phyloP scores from a whole-genome alignment of 2,113 vertebrate genomes.

The Tetrax tetrax region DNA sequence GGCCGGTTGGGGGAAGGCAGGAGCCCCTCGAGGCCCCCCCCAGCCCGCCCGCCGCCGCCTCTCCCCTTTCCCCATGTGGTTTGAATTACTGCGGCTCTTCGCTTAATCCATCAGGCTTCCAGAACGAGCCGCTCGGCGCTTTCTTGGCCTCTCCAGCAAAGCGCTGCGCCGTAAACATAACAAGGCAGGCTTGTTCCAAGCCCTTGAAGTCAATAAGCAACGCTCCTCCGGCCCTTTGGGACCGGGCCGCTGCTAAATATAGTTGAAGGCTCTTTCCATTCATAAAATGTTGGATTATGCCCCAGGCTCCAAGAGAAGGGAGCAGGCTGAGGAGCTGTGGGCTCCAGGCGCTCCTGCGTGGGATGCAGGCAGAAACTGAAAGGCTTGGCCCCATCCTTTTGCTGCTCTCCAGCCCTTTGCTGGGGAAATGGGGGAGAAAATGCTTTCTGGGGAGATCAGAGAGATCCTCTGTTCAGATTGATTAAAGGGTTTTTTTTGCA shows the following conservation, averaged over 20 bases:
- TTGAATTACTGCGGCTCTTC: slow-evolving; percentile 46
- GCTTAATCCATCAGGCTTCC: slow-evolving; percentile 25
- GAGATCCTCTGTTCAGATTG: neutral
- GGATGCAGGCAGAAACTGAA: neutral
- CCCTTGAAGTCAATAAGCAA: slow-evolving; percentile 17
- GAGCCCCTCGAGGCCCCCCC: neutral
- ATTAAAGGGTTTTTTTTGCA: neutral
- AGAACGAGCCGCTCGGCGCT: neutral
- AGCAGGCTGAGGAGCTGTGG: fast-evolving
- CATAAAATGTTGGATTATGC: neutral
- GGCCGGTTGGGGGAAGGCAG: neutral
- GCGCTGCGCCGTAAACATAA: neutral
- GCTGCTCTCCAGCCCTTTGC: neutral
- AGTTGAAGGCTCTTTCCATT: slow-evolving; percentile 24
- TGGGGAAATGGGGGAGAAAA: neutral
- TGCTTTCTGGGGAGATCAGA: neutral
- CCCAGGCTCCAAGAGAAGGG: neutral
- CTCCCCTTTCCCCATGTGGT: slow-evolving; percentile 9
- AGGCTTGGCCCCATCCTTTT: neutral
- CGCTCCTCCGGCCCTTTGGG: neutral
- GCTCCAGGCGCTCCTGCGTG: neutral
- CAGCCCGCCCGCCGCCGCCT: neutral
- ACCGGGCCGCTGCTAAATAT: slow-evolving; percentile 27
- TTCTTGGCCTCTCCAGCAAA: slow-evolving; percentile 20
- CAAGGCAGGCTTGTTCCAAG: slow-evolving; percentile 35